Base-by-base conservation (phyloP, 2,113 vertebrate genomes). In the Lepisosteus oculatus region DNA sequence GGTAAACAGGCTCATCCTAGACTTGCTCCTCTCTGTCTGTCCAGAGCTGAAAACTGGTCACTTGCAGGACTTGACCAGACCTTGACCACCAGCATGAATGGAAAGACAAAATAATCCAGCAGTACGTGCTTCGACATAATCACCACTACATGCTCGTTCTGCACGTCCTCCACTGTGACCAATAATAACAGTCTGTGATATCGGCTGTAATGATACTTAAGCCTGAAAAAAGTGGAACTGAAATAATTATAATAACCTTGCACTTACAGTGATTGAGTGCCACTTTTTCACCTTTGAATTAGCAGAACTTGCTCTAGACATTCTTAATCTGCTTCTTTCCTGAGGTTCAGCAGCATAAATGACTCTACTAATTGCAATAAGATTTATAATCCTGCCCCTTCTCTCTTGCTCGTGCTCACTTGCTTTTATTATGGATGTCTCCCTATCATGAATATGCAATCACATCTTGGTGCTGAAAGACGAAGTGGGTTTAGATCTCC, bases 381-480 rank as follows among this genome's bases (percentile, higher is more conserved):
- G 72, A 77, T 82, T 79, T 71, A 72, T 72, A 77, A 66, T 68
- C 76, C 62, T n/a, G 4, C 75, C 65, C 72, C 44, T 13, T 13
- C 12, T 15, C 75, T 61, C 41, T 62, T 65, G 76, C 67, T 14
- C 77, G 67, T 77, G 66, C 75, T 56, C 72, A 51, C 47, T 51
- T 51, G 47, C 45, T 73, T 68, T 66, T 70, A 73, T 79, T 70
- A 67, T 81, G 75, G 79, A 74, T 79, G 75, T 72, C 74, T 72
- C 59, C 29, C 69, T 67, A 68, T 80, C 77, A 80, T 83, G 77
- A 87, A 83, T 81, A 80, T 85, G 73, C 83, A 81, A 47, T 14
- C n/a, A 6, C 71, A 79, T 86, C 76, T 77, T 64, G 47, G 43
- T 56, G 43, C 77, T 70, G 71, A 65, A 71, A 74, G 77, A 67